Conservation (phyloP, 1,140 invertebrate genomes). For the Diploscapter pachys region DNA sequence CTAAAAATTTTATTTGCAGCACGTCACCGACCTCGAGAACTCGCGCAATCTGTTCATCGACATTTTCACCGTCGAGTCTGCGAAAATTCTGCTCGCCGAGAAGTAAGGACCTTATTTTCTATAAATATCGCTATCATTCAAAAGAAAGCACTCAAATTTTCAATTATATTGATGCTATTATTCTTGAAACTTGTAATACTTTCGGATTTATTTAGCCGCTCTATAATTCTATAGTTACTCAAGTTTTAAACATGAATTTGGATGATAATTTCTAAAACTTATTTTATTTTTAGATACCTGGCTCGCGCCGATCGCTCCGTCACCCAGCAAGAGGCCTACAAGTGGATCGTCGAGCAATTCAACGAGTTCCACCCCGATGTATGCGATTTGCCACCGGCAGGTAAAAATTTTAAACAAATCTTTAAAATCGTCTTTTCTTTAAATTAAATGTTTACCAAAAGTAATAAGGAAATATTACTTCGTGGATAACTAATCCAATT, state of each 20-base stretch:
- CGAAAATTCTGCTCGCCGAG: constrained; percentile 49
- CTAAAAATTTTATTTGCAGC: constrained; percentile 42
- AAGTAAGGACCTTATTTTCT: constrained; percentile 24
- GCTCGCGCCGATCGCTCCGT: background rate
- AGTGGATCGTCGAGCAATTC: constrained; percentile 46
- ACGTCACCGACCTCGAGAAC: constrained; percentile 49
- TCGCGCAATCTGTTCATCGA: constrained; percentile 48
- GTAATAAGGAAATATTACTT: too few relatives aligned
- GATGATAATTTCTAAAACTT: too few relatives aligned
- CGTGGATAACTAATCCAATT: too few relatives aligned
- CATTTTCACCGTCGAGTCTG: constrained; percentile 45
- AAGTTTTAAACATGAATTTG: background rate
- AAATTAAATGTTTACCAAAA: too few relatives aligned
- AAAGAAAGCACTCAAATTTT: too few relatives aligned
- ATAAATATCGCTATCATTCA: too few relatives aligned
- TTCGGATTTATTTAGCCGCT: too few relatives aligned
- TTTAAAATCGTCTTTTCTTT: too few relatives aligned
- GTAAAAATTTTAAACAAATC: too few relatives aligned
- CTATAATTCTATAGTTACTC: background rate
- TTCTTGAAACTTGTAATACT: too few relatives aligned
- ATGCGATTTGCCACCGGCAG: too few relatives aligned
- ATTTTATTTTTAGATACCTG: constrained; percentile 1
- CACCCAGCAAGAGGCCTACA: constrained; percentile 24
- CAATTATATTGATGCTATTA: too few relatives aligned
- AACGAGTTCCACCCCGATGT: background rate